A percentile compares a stretch with the other conserved stretches of the same genome.
Evolutionary conservation across 1,140 invertebrate species (phyloP).

Genomic region (Arctopsyche grandis): DNA sequence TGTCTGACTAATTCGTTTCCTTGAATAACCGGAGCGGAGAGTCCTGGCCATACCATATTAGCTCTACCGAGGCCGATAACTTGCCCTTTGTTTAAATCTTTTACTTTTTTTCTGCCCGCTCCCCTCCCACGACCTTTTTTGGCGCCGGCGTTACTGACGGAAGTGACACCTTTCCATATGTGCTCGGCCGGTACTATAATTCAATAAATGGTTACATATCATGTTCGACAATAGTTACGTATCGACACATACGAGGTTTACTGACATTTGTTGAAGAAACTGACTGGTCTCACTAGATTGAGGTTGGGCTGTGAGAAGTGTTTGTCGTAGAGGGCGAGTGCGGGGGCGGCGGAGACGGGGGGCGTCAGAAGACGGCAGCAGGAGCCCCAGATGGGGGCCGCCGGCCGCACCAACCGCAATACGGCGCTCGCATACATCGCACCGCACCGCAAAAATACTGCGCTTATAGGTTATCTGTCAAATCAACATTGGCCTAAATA

Average conservation of each 20-base stretch:
- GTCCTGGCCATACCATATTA: slow-evolving; percentile 91
- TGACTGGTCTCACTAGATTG: slow-evolving; percentile 57
- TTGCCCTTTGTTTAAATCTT: slow-evolving; percentile 93
- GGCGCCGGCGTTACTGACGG: slow-evolving; percentile 95
- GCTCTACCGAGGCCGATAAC: slow-evolving; percentile 86
- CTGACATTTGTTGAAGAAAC: slow-evolving; percentile 69
- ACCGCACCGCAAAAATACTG: no score
- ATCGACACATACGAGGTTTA: not conserved
- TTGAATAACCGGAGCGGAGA: slow-evolving; percentile 84
- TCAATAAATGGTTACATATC: slow-evolving; percentile 18
- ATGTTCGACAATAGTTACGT: slow-evolving; percentile 30
- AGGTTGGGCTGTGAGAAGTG: not conserved
- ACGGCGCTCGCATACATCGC: not conserved
- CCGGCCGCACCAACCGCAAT: not conserved
- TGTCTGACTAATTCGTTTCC: slow-evolving; percentile 80
- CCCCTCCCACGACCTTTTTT: slow-evolving; percentile 94
- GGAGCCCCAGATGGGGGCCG: not conserved
- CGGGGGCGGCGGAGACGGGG: not conserved
- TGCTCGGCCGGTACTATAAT: slow-evolving; percentile 78
- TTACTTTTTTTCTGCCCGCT: slow-evolving; percentile 74
- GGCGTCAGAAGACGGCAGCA: not conserved
- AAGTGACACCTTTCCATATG: slow-evolving; percentile 94
- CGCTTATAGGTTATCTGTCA: no score
- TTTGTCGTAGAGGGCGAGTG: not conserved
- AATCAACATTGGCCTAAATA: no score